Base-by-base conservation (phyloP, 2,113 vertebrate species). In the Oreochromis tanganicae region DNA sequence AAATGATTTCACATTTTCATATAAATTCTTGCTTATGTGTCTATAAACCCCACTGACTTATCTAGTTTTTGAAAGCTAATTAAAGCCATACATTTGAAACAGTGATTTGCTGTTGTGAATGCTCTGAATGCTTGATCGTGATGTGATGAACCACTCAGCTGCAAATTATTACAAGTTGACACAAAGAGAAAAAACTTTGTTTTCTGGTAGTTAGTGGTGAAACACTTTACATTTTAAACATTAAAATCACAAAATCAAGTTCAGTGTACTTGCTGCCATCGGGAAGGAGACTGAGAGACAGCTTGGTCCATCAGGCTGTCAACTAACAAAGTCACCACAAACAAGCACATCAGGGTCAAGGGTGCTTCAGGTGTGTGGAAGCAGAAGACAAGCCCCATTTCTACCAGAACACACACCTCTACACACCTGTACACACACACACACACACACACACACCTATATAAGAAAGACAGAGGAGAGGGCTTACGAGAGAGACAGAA, bases 401-500 rank as follows among this genome's bases (percentile, higher is more conserved):
- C n/a, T 55, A 55, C 52, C 2, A 19, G 59, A 34, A 10, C 29
- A 61, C 59, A 63, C 59, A 63, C 59, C n/a, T n/a, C n/a, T n/a
- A 55, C 54, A 56, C 54, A 56, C 46, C 2, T 1, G 2, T 1
- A 54, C 56, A 52, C 17, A 52, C 17, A 8, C 16, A 57, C 38
- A 41, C 38, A 41, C 38, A 41, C 50, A 21, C 24, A 56, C 24
- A 61, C 57, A 34, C 9, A 34, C 8, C 2, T 4, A 63, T 34
- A 63, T 6, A 4, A 6, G 59, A 63, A 34, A 63, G 29, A 63
- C 29, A 63, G 59, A 63, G 29, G 29, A 63, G 5, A 19, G 59
- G 29, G 19, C 29, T 0, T 10, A 19, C 0, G 1, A 4, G 0
- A 63, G 5, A 13, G 41, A 43, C 41, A 43, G 41, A 43, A 13